Conservation (phyloP, 1,140 invertebrate genomes). For the Xylocopa sonorina region DNA sequence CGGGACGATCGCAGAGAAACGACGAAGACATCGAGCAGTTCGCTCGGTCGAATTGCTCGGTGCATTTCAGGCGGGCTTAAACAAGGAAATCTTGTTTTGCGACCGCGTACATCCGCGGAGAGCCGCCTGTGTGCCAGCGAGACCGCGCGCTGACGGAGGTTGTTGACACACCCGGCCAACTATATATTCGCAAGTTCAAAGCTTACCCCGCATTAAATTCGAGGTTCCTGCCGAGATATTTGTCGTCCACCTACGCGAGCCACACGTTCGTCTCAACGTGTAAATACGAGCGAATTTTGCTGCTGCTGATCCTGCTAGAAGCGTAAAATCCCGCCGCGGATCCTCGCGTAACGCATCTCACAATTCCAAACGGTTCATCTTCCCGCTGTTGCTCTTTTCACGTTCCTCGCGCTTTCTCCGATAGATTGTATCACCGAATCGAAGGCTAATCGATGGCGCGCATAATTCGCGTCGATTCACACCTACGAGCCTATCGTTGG, state of each 20-base stretch:
- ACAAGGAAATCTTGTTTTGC: constrained; percentile 40
- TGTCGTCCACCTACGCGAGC: neutral
- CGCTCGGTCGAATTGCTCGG: neutral
- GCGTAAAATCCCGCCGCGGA: neutral
- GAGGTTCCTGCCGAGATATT: constrained; percentile 28
- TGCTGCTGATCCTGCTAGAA: neutral
- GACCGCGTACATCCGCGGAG: constrained; percentile 17
- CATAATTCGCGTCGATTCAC: neutral
- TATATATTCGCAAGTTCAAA: constrained; percentile 29
- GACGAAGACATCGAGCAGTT: neutral
- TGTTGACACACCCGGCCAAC: constrained; percentile 29
- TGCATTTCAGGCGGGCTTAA: neutral
- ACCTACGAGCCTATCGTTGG: neutral
- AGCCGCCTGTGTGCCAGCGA: neutral
- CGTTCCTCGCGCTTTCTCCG: neutral
- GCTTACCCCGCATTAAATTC: constrained; percentile 33
- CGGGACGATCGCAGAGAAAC: neutral
- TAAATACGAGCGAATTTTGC: neutral
- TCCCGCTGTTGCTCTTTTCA: no score
- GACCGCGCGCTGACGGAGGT: constrained; percentile 2
- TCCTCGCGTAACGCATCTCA: neutral
- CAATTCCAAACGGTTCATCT: neutral
- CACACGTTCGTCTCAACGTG: neutral
- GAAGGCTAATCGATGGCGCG: neutral
- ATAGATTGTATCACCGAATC: neutral